Evolutionary conservation across 2,797 vertebrate genomes (phyloP), one percentile per base, ranked within the genome.

Genomic region (Benthosema pterotum): DNA sequence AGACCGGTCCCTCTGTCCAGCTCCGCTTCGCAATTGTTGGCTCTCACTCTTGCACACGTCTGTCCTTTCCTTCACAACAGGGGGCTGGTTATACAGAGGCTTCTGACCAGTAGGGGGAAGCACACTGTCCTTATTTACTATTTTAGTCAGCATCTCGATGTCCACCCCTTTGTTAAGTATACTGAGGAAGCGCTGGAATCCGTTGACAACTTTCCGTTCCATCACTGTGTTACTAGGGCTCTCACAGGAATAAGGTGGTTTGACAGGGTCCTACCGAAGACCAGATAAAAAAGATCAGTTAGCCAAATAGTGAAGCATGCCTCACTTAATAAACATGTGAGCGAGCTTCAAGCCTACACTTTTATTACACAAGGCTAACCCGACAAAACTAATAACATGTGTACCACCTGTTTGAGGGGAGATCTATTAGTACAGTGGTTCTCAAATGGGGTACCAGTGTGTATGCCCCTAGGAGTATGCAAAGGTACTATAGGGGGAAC

Each of bases 151-250:
- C 18, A 50, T 5, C 18, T 83, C 49, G 0, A 89, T 72, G 74
- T 91, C 85, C 28, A 90, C 87, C 4, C 89, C 89, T 75, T 84
- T 80, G 75, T 90, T 90, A 15, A 91, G 89, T 3, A 88, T 16
- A 4, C 48, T 80, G 57, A 89, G 82, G 50, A 90, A 89, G 42
- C 85, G 80, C 62, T 83, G 73, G 25, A 87, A 89, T n/a, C 87
- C 89, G n/a, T 53, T 60, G 43, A 71, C 28, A 14, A 25, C 13
- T 60, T 14, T 63, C 42, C 15, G 45, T 14, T 63, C 42, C 15
- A 45, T 32, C 6, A 3, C 63, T 52, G 68, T 16, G 19, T 71
- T 63, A 17, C 60, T 1, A n/a, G 28, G 0, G 0, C 7, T 68
- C 50, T 0, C 52, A 7, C 15, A 51, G 42, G 45, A 38, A 63